Conservation (phyloP, 1,140 invertebrate genomes). For the Drosophila willistoni region DNA sequence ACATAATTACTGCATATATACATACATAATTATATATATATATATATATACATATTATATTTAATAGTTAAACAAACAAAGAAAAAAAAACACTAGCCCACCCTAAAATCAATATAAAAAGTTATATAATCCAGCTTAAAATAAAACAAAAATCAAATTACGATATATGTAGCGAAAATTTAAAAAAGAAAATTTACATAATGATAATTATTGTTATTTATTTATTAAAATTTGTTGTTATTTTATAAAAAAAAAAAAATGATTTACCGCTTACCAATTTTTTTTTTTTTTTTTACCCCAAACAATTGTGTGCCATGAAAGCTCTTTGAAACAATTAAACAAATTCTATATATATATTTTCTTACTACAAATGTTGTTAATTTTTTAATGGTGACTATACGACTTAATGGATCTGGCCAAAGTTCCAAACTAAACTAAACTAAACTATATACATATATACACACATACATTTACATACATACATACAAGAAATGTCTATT, state of each 20-base stretch:
- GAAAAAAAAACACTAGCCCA: slow-evolving; percentile 2
- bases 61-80: slow-evolving; percentile 8
- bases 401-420: not conserved
- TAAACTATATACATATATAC: not conserved
- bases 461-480: slow-evolving; percentile 10
- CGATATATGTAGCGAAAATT: not conserved
- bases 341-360: slow-evolving; percentile 68
- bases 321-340: slow-evolving; percentile 46
- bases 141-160: not conserved
- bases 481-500: slow-evolving; percentile 8
- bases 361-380: slow-evolving; percentile 54
- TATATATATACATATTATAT: slow-evolving; percentile 5
- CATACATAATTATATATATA: not conserved
- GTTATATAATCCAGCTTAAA: not conserved
- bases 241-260: not conserved
- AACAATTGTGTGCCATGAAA: slow-evolving; percentile 52
- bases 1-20: not conserved
- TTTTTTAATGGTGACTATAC: slow-evolving; percentile 17
- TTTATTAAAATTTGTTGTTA: slow-evolving; percentile 13
- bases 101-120: not conserved
- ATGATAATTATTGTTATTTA: slow-evolving; percentile 14
- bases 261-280: not conserved
- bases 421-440: slow-evolving; percentile 10
- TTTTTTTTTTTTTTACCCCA: not conserved
- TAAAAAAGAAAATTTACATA: slow-evolving; percentile 4